phyloP scores from a whole-genome alignment of 2,113 vertebrate species.

The Cercocebus atys region DNA sequence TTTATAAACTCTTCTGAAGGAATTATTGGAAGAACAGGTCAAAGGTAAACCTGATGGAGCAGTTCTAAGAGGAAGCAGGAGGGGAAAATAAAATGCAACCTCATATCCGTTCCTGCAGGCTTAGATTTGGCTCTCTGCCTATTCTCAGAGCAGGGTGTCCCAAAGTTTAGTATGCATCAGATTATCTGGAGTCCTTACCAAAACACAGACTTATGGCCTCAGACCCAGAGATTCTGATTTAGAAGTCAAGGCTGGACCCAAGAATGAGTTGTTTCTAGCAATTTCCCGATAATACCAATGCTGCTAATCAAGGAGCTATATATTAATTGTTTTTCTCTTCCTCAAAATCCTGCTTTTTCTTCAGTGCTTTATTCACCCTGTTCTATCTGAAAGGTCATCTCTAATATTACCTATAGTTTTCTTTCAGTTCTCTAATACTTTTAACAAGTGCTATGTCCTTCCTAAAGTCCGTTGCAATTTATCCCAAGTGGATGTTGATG shows the following conservation, averaged over 20 bases:
- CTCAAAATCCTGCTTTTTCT: background rate
- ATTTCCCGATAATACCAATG: background rate
- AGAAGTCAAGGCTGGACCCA: background rate
- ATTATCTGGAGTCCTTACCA: background rate
- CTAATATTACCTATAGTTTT: background rate
- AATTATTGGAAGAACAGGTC: background rate
- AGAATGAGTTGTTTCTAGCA: background rate
- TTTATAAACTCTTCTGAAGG: background rate
- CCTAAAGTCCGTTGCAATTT: background rate
- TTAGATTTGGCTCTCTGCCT: background rate
- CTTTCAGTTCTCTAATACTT: background rate
- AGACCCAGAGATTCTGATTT: background rate
- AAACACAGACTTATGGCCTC: background rate
- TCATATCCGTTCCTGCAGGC: too few relatives aligned
- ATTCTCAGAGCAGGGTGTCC: background rate
- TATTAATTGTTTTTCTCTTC: background rate
- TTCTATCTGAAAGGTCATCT: background rate
- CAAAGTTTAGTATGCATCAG: background rate
- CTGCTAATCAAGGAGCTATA: rapidly evolving
- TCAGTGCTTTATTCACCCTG: background rate
- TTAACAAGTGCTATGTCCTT: background rate
- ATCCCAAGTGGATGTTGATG: background rate
- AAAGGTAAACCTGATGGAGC: background rate
- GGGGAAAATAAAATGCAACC: background rate
- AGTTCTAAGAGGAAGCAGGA: background rate